Conservation (phyloP, 2,797 vertebrate genomes). For the Buphagus erythrorhynchus region DNA sequence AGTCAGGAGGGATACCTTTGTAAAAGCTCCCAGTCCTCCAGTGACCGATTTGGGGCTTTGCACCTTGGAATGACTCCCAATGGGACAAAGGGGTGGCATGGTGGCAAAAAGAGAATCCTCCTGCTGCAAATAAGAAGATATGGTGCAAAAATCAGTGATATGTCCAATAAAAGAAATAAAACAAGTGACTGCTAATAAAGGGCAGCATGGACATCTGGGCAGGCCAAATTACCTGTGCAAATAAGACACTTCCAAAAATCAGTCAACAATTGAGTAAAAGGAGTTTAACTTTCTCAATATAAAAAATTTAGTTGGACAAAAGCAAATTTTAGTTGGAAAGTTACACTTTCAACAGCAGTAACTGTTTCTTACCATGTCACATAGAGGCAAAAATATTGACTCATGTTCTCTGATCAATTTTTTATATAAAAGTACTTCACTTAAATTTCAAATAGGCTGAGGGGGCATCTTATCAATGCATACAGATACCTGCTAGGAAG, state of each 20-base stretch:
- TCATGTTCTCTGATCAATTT: neutral
- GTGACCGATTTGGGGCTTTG: constrained; percentile 82
- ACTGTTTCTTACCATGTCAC: neutral
- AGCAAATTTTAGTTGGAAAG: neutral
- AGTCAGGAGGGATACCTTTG: constrained; percentile 74
- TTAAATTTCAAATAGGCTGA: neutral
- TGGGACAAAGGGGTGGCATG: constrained; percentile 86
- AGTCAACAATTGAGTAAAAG: neutral
- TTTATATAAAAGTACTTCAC: neutral
- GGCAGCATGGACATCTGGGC: neutral
- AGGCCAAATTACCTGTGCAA: neutral
- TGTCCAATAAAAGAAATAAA: neutral
- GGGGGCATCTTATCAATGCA: neutral
- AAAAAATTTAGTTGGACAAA: neutral
- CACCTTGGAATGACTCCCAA: constrained; percentile 84
- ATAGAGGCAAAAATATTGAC: neutral
- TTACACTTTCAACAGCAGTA: neutral
- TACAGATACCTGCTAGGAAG: neutral
- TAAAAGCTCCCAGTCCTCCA: constrained; percentile 84
- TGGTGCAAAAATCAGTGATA: neutral
- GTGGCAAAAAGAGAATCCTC: constrained; percentile 84
- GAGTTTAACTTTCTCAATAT: neutral
- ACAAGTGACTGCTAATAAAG: neutral
- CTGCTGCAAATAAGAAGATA: constrained; percentile 72
- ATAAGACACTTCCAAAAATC: neutral